Percentiles rank a stretch among this genome's conserved stretches.
Evolutionary conservation across 2,797 vertebrate genomes (phyloP).

Genomic region (Rhodeus uyekii): DNA sequence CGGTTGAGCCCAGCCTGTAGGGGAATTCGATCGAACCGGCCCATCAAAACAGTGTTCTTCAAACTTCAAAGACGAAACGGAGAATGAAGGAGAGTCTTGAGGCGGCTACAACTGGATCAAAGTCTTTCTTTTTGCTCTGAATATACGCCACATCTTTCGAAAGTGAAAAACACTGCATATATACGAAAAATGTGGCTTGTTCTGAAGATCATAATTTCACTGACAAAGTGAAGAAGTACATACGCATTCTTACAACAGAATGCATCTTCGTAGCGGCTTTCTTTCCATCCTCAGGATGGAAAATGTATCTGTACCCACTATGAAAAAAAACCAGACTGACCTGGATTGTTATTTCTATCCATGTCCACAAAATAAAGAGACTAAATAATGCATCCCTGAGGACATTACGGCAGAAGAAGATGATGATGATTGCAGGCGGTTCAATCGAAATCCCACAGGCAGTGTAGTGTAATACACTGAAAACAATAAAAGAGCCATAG

Average conservation of each 20-base stretch:
- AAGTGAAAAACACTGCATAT: background rate
- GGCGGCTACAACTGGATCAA: conserved; percentile 36
- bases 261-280: conserved; percentile 25
- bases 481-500: conserved; percentile 5
- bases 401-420: conserved; percentile 13
- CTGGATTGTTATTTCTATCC: conserved; percentile 14
- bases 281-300: conserved; percentile 57
- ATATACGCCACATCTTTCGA: background rate
- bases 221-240: conserved; percentile 44
- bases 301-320: conserved; percentile 42
- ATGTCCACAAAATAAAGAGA: conserved; percentile 4
- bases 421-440: background rate
- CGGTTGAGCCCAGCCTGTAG: background rate
- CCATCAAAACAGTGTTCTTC: conserved; percentile 57
- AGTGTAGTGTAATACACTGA: background rate
- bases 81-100: conserved; percentile 65
- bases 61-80: conserved; percentile 87
- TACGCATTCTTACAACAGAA: conserved; percentile 61
- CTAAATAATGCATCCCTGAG: conserved; percentile 33
- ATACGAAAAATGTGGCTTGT: conserved; percentile 5
- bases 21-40: conserved; percentile 64
- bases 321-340: conserved; percentile 14
- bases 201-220: conserved; percentile 64
- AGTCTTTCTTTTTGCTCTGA: background rate
- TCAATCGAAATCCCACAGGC: conserved; percentile 26